Evolutionary conservation across 2,888 invertebrate genomes (phyloP).

Genomic region (Endotricha flammealis): DNA sequence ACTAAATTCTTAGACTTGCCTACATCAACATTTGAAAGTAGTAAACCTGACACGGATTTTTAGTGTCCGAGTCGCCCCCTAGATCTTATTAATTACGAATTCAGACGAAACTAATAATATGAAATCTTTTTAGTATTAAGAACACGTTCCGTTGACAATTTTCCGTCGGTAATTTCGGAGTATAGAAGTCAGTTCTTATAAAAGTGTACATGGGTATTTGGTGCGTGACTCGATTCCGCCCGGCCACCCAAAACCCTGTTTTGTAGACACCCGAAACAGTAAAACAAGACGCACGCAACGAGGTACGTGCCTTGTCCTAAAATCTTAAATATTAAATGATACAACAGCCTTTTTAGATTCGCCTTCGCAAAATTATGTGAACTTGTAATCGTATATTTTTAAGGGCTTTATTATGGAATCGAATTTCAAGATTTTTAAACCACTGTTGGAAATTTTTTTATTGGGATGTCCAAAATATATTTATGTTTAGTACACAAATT

Average conservation of each 20-base stretch:
- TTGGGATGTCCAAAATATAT: no score
- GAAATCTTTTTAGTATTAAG: background rate
- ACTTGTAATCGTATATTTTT: no score
- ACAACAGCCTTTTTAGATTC: slow-evolving; percentile 14
- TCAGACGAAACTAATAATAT: background rate
- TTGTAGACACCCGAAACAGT: slow-evolving; percentile 20
- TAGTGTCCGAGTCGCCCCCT: no score
- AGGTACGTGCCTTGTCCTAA: slow-evolving; percentile 30
- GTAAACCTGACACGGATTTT: no score
- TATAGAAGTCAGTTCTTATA: slow-evolving; percentile 33
- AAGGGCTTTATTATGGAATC: no score
- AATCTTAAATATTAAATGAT: slow-evolving; percentile 31
- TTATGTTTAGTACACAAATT: no score
- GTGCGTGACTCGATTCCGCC: slow-evolving; percentile 47
- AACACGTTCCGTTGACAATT: slow-evolving; percentile 44
- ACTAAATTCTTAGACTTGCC: no score
- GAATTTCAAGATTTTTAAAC: no score
- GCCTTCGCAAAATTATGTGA: slow-evolving; percentile 5
- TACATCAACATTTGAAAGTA: no score
- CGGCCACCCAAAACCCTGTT: slow-evolving; percentile 16
- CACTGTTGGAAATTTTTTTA: no score
- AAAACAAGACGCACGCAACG: slow-evolving; percentile 28
- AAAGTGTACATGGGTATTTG: slow-evolving; percentile 37
- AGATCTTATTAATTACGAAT: no score
- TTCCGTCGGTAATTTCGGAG: slow-evolving; percentile 33